phyloP scores from a whole-genome alignment of 1,140 invertebrate species.

The Globodera ellingtonae region DNA sequence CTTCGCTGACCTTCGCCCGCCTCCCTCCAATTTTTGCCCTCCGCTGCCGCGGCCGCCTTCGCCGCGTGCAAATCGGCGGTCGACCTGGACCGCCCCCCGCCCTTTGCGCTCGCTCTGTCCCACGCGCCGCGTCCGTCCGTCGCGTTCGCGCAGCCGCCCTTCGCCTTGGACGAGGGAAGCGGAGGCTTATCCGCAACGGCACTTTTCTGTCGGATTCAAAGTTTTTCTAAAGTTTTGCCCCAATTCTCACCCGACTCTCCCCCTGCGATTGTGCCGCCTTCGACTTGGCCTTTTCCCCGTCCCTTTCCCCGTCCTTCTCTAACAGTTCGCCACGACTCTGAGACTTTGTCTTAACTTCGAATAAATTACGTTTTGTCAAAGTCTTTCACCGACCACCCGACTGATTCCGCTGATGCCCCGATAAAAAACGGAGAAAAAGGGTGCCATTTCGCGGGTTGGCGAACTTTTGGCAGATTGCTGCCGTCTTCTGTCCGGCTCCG shows the following conservation, averaged over 20 bases:
- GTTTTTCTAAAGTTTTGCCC: neutral
- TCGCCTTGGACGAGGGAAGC: neutral
- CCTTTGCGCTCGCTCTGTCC: neutral
- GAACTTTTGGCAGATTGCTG: constrained; percentile 28
- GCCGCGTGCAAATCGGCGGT: constrained; percentile 25
- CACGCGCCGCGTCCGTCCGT: neutral
- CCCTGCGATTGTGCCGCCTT: neutral
- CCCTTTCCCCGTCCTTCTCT: constrained; percentile 1
- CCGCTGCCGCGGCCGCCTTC: constrained; percentile 13
- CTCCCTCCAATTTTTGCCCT: constrained; percentile 23
- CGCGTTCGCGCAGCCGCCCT: neutral
- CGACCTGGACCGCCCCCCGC: constrained; percentile 5
- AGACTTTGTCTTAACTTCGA: neutral
- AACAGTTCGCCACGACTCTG: neutral
- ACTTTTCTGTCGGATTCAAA: neutral
- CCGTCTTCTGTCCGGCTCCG: constrained; percentile 1
- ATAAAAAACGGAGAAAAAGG: constrained; percentile 28
- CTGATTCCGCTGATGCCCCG: constrained; percentile 24
- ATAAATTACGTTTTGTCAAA: constrained; percentile 2
- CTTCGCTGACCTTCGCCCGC: neutral
- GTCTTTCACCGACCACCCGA: constrained; percentile 1
- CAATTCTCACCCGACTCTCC: neutral
- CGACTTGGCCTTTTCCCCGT: constrained; percentile 5
- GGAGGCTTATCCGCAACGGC: constrained; percentile 14
- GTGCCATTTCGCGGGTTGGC: constrained; percentile 26